Evolutionary conservation across 1,140 invertebrate species (phyloP), one percentile per base, ranked within the genome.

Genomic region (Mycetomoellerius zeteki): DNA sequence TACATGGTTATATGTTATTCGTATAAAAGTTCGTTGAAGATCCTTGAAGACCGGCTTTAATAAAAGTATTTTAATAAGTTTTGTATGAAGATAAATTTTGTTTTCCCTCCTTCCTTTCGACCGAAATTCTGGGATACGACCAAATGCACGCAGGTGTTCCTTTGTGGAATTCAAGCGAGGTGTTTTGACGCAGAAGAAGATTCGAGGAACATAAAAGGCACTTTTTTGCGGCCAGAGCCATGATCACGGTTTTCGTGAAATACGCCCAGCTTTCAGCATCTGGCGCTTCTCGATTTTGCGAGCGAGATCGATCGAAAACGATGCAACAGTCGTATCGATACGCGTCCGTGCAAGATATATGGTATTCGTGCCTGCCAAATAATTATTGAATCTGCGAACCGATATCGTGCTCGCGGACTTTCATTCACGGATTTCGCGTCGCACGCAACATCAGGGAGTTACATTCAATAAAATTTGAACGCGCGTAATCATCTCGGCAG

Each of bases 391-490:
- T 82, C 21, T 30, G 24, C 21, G n/a, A 30, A 64, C 16, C 54
- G 73, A 60, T 76, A 43, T 4, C 56, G 56, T 24, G 10, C 21
- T 14, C 12, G 14, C 14, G 14, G 27, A 12, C 12, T 24, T 33
- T 77, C 81, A 62, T 85, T 84, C 80, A 62, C 37, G 19, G 27
- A 60, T 75, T 8, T 56, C n/a, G 12, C 47, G 3, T 54, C 7
- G 73, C 78, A 33, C 67, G 50, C 30, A 50, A 56, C 65, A 4
- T 81, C 64, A 64, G 30, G 47, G 30, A 52, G 33, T 47, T 65
- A 33, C 77, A 16, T 58, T 72, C 52, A 37, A 72, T n/a, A 19
- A 71, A 72, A 56, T 58, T 8, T 72, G 78, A n/a, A 71, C 52
- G 65, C 52, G 65, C 52, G 21, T 21, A 24, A 58, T 3, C 7